phyloP scores from a whole-genome alignment of 37 sponge, comb jelly and placozoan genomes.

The Hormiphora californensis region DNA sequence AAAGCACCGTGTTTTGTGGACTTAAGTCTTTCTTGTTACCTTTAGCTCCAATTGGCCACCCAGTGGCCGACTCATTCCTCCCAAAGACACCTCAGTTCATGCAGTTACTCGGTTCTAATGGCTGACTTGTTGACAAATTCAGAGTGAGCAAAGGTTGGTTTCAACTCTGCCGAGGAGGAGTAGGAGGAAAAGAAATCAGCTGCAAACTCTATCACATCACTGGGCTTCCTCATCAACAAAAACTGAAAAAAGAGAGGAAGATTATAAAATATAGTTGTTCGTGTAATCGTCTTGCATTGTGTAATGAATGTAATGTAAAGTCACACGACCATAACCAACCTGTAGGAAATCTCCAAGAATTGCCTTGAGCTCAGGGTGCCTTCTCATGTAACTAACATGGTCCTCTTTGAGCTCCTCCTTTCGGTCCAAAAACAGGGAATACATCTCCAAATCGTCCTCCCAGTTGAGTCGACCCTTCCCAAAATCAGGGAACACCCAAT shows the following conservation, averaged over 20 bases:
- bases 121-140: slow-evolving; percentile 18
- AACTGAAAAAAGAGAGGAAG: slow-evolving; percentile 59
- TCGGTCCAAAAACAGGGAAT: slow-evolving; percentile 77
- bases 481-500: slow-evolving; percentile 38
- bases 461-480: slow-evolving; percentile 71
- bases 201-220: slow-evolving; percentile 79
- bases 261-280: neutral
- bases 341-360: slow-evolving; percentile 77
- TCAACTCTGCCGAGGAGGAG: slow-evolving; percentile 46
- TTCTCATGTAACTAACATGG: slow-evolving; percentile 66
- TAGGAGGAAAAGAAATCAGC: slow-evolving; percentile 72
- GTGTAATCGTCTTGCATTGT: neutral
- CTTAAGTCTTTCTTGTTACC: no score
- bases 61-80: no score
- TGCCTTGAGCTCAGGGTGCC: slow-evolving; percentile 81
- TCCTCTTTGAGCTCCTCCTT: slow-evolving; percentile 79
- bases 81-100: no score
- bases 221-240: slow-evolving; percentile 85
- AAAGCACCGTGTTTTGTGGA: no score
- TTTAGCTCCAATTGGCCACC: no score
- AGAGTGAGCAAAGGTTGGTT: slow-evolving; percentile 39
- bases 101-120: slow-evolving; percentile 10
- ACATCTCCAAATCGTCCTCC: slow-evolving; percentile 90
- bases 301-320: neutral
- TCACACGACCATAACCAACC: neutral